Conservation (phyloP, 2,797 vertebrate species). For the Trachurus trachurus region DNA sequence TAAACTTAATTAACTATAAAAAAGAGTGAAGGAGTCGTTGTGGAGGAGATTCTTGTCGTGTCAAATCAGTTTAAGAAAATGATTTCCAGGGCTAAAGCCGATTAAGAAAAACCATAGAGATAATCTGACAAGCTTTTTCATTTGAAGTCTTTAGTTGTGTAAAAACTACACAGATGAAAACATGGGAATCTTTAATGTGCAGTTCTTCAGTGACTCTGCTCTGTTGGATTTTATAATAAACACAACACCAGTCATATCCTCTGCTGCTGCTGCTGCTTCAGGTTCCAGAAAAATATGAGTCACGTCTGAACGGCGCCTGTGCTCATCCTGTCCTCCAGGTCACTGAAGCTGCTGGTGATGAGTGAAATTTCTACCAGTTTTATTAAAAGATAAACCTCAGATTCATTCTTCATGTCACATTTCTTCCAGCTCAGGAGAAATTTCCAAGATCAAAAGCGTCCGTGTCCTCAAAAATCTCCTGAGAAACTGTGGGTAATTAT, state of each 20-base stretch:
- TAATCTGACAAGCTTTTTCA: too few species aligned
- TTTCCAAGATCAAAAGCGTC: constrained; percentile 56
- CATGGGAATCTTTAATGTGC: neutral
- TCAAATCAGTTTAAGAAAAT: neutral
- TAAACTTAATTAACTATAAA: neutral
- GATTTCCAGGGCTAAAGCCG: neutral
- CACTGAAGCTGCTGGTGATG: neutral
- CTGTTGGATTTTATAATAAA: neutral
- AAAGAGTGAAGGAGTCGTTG: neutral
- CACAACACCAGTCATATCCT: neutral
- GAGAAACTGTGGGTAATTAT: neutral
- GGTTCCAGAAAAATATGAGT: neutral
- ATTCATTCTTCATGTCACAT: constrained; percentile 27
- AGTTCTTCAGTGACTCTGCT: neutral
- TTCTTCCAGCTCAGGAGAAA: constrained; percentile 24
- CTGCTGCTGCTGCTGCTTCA: neutral
- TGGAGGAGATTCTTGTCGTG: neutral
- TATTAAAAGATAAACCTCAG: constrained; percentile 26
- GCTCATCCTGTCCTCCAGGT: neutral
- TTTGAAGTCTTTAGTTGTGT: too few species aligned
- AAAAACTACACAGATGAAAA: too few species aligned
- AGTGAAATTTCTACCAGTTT: neutral
- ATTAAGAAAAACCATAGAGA: too few species aligned
- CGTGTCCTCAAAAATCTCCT: neutral
- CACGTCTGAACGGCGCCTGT: neutral